Evolutionary conservation across 2,113 vertebrate genomes (phyloP).

Genomic region (Oncorhynchus tshawytscha): DNA sequence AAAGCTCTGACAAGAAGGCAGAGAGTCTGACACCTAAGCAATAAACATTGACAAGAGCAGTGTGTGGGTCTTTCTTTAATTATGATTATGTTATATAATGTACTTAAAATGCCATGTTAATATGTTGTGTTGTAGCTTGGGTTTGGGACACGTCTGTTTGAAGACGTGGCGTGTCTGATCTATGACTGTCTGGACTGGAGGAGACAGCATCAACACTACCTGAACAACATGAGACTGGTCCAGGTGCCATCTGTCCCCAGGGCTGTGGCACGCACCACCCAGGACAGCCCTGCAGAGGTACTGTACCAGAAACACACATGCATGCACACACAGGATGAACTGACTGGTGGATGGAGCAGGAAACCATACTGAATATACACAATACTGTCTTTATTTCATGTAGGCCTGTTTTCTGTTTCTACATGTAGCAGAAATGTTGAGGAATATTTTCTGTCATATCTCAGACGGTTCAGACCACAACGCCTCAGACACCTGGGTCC

Average conservation of each 20-base stretch:
- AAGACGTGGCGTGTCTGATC: constrained; percentile 81
- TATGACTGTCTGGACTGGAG: constrained; percentile 86
- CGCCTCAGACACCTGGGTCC: constrained; percentile 2
- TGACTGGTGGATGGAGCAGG: not conserved
- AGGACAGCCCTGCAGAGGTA: constrained; percentile 42
- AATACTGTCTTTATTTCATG: too few relatives aligned
- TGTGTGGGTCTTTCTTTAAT: too few relatives aligned
- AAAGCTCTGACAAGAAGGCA: not conserved
- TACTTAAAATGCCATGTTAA: not conserved
- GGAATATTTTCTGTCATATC: not conserved
- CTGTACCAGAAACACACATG: not conserved
- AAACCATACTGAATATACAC: too few relatives aligned
- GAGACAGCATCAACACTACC: constrained; percentile 82
- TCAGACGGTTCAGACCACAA: constrained; percentile 22
- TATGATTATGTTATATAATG: too few relatives aligned
- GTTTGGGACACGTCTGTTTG: constrained; percentile 80
- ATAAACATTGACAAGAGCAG: too few relatives aligned
- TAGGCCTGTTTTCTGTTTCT: not conserved
- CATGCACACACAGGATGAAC: not conserved
- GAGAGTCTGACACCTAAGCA: not conserved
- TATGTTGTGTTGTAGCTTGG: constrained; percentile 69
- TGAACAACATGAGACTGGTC: constrained; percentile 74
- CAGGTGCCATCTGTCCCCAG: constrained; percentile 62
- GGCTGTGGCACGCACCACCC: not conserved
- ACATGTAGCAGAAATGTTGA: too few relatives aligned